Evolutionary conservation across 2,888 invertebrate species (phyloP), one percentile per base, ranked within the genome.

Genomic region (Chloroclystis v-ata): DNA sequence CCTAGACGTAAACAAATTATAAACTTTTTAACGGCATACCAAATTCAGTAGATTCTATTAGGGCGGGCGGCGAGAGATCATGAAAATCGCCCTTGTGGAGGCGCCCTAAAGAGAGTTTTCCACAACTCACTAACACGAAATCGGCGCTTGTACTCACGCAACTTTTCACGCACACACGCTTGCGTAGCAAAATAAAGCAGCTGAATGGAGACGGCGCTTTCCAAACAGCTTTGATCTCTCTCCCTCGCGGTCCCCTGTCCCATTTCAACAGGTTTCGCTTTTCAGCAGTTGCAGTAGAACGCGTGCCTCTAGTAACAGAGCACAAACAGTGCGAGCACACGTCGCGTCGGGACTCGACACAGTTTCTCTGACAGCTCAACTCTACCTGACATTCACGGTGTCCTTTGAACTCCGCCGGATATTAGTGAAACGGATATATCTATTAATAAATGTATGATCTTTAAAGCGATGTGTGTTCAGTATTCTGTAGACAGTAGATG

Each of bases 191-290:
- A 82, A 82, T 81, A 83, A 45, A 82, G 77, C 84, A 76, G 65
- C 83, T 81, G 84, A 84, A 59, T 72, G 57, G 53, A 52, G 49
- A 69, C 69, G 72, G 61, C 49, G 59, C 56, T 47, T 67, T 52
- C 66, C 62, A 63, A 71, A 43, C 28, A 49, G 37, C 6, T 38
- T 44, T 51, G 59, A 57, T 85, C 84, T 69, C 76, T 42, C 63
- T 87, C 76, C 58, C 75, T 52, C 85, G 47, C 75, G 69, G 75
- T 72, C 70, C 70, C 72, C 78, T 62, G 73, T 83, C 78, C 83
- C 75, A 86, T 84, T 86, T 86, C 87, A 87, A 87, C 87, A 87
- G 87, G 87, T 87, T 86, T 85, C 83, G 79, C 80, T 75, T 87
- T 83, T 86, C 84, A 86, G 81, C 73, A 71, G 75, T 79, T 79